Base-by-base conservation (phyloP, 2,113 vertebrate species). In the Ceuthmochares aereus region DNA sequence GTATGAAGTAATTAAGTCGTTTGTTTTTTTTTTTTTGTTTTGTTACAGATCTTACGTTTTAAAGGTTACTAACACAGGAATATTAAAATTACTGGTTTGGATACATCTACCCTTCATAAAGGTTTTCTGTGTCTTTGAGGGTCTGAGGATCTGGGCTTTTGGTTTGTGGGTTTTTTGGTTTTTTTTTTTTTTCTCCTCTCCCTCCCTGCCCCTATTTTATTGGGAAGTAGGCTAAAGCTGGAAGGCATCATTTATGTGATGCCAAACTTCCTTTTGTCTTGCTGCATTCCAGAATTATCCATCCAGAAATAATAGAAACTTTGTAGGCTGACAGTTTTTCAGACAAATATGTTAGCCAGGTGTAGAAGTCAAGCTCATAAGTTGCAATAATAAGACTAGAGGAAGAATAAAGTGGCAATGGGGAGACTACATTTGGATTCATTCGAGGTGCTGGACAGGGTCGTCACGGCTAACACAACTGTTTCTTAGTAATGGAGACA, bases 271-370 rank as follows among this genome's bases (percentile, higher is more conserved):
- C 69, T 83, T 93, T 81, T 89, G 36, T 68, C 60, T 66, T 73
- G 32, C 62, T 79, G 30, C 37, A 15, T 90, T 90, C 43, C 75
- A 79, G 43, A 88, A 68, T 60, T 55, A 55, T 16, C 10, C 36
- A 58, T 87, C 81, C 43, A 80, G 45, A 72, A 75, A 74, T 87
- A 56, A 16, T 5, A 17, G 23, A 12, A 42, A 7, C 68, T 69
- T n/a, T 32, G 37, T 78, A 68, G 30, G n/a, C 54, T 56, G 54
- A 34, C 51, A n/a, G 20, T 26, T 76, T 76, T 84, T 51, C 23
- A 43, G 40, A 34, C 23, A 79, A 93, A 75, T 88, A 29, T 83
- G 79, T 87, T 90, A 66, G 29, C 91, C 84, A 95, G 68, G 93
- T 92, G 81, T 84, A 42, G 89, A 95, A 89, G 79, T 60, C 20